These are phyloP conservation scores for Pristionchus maxplancki DNA, from an alignment of 2,888 invertebrate genomes.

Conservation along the genomic window DNA sequence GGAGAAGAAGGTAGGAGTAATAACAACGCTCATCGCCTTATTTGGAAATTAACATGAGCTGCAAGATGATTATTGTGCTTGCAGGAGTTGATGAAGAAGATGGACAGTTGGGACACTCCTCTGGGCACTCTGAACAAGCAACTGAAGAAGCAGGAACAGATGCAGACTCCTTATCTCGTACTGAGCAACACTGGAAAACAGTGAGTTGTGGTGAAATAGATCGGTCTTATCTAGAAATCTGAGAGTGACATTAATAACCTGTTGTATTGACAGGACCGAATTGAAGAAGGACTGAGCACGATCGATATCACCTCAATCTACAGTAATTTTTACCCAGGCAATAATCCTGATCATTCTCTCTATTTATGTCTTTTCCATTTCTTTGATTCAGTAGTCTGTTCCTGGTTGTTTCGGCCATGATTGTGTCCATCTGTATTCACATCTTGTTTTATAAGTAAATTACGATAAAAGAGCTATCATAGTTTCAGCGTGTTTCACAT, in stretches of 20 bases:
- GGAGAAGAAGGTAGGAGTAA: conserved; percentile 80
- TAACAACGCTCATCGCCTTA: neutral
- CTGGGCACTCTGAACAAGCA: conserved; percentile 93
- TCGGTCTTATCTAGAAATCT: neutral
- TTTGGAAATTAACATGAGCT: neutral
- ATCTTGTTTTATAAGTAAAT: neutral
- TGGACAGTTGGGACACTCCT: conserved; percentile 84
- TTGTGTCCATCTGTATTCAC: neutral
- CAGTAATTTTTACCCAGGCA: neutral
- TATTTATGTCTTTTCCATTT: neutral
- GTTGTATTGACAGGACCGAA: conserved; percentile 55
- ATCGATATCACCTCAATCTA: neutral
- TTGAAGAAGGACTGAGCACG: conserved; percentile 55
- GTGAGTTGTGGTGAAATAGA: neutral
- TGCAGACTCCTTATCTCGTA: conserved; percentile 75
- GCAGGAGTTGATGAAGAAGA: conserved; percentile 65
- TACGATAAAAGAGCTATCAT: neutral
- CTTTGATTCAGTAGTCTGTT: neutral
- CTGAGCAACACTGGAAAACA: conserved; percentile 66
- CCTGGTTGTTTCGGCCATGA: neutral
- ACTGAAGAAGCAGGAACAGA: conserved; percentile 88
- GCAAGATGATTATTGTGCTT: conserved; percentile 80
- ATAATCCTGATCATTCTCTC: neutral
- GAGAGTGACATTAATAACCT: neutral
- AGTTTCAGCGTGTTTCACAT: too few relatives aligned